These are phyloP conservation scores for Xenops minutus DNA, from an alignment of 2,797 vertebrate species.

Conservation along the genomic window DNA sequence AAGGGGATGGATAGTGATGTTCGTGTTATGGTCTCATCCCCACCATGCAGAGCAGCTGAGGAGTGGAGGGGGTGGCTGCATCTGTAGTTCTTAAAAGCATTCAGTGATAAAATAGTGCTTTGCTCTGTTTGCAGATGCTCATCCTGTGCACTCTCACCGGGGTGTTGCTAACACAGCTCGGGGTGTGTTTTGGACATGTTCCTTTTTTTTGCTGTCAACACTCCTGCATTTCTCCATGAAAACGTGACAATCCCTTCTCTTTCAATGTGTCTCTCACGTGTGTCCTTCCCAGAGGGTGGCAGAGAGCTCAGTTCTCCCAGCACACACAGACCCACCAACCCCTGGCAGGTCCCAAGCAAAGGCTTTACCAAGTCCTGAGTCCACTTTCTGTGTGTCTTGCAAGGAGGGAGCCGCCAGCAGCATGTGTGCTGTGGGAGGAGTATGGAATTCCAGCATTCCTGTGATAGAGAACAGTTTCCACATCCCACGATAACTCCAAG, in stretches of 20 bases:
- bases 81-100: rapidly evolving
- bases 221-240: background rate
- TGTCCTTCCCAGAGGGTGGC: background rate
- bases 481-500: conserved; percentile 47
- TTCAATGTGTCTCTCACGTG: rapidly evolving
- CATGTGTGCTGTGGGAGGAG: conserved; percentile 48
- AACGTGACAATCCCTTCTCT: rapidly evolving
- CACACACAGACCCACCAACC: background rate
- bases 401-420: background rate
- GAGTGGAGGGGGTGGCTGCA: background rate
- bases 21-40: rapidly evolving
- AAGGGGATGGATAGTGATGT: background rate
- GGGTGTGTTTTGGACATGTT: background rate
- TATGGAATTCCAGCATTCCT: conserved; percentile 15
- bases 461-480: conserved; percentile 5
- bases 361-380: background rate
- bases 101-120: background rate
- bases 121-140: background rate
- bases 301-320: background rate
- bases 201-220: background rate
- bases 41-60: background rate
- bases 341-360: background rate
- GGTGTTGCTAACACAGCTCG: background rate
- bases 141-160: rapidly evolving
- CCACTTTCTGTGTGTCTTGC: background rate